Base-by-base conservation (phyloP, 2,888 invertebrate species). In the Leucophenga montana region DNA sequence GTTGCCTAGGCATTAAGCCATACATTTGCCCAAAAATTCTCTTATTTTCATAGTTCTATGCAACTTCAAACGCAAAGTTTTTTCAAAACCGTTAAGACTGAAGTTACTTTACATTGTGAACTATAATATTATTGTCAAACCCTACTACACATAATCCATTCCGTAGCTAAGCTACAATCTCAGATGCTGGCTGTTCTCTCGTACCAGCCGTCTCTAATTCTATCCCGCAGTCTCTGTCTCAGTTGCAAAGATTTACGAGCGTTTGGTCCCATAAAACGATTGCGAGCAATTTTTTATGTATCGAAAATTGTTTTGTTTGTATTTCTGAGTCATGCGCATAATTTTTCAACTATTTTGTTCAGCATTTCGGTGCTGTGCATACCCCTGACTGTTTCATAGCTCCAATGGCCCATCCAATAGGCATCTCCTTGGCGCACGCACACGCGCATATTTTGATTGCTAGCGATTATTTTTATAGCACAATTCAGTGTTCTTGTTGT, bases 221-320 rank as follows among this genome's bases (percentile, higher is more conserved):
- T 39, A 39, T 39, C 39, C 39, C 39, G 39, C 39, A 11, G 33
- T 33, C 33, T 33, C 8, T 33, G 22, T 53, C 44, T 27, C 9
- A 14, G 70, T 61, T 77, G 75, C 72, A 73, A 77, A 88, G 87
- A 88, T 87, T 87, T 87, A 87, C 85, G 87, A 85, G 84, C 82
- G 74, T 76, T 78, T 78, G 80, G 84, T 78, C 85, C 86, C 87
- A 87, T 87, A 88, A 87, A 87, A 88, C 88, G 87, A 87, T 87
- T 87, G 87, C 85, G 77, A 86, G 78, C 83, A 85, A 87, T 87
- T 85, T 87, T 85, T 85, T 87, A 88, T 85, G 86, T 85, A 27
- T 27, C 27, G 27, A 3, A 88, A 87, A 87, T 87, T 84, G 83
- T 85, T 86, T 78, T 79, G 78, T 81, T 78, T 80, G 79, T 83